Conservation (phyloP, 2,888 invertebrate species). For the Eumacrocentrus americanus region DNA sequence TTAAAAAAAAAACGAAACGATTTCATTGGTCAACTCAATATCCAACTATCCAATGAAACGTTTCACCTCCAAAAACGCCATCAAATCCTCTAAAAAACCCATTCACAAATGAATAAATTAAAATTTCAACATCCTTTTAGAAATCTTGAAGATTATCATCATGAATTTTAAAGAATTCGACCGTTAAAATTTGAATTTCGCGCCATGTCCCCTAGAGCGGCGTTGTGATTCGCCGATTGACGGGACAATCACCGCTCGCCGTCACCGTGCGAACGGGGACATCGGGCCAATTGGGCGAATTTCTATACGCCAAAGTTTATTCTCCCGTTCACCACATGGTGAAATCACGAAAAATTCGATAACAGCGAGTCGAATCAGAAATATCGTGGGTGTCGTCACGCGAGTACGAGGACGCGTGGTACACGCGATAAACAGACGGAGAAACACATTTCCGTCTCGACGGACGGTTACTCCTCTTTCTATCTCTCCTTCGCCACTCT, state of each 20-base stretch:
- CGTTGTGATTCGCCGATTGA: not conserved
- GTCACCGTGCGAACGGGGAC: slow-evolving; percentile 32
- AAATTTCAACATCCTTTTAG: too few relatives aligned
- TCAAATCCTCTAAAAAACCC: too few relatives aligned
- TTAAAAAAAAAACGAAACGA: too few relatives aligned
- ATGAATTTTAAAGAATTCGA: not conserved
- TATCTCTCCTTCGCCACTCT: not conserved
- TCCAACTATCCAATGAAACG: too few relatives aligned
- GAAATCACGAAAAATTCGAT: slow-evolving; percentile 44
- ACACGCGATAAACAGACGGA: slow-evolving; percentile 12
- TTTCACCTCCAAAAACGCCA: too few relatives aligned
- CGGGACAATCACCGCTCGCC: slow-evolving; percentile 1
- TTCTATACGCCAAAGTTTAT: slow-evolving; percentile 44
- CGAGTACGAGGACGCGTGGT: slow-evolving; percentile 26
- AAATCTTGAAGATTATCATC: too few relatives aligned
- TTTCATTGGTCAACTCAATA: too few relatives aligned
- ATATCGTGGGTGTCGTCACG: slow-evolving; percentile 43
- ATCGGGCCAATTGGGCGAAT: slow-evolving; percentile 52
- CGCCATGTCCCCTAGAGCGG: not conserved
- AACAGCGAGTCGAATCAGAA: slow-evolving; percentile 34
- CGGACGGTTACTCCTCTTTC: too few relatives aligned
- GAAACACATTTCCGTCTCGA: not conserved
- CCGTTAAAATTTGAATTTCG: not conserved
- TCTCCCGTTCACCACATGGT: slow-evolving; percentile 49
- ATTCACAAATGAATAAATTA: not conserved